phyloP scores from a whole-genome alignment of 1,140 invertebrate species.

The Rhizoglyphus robini region DNA sequence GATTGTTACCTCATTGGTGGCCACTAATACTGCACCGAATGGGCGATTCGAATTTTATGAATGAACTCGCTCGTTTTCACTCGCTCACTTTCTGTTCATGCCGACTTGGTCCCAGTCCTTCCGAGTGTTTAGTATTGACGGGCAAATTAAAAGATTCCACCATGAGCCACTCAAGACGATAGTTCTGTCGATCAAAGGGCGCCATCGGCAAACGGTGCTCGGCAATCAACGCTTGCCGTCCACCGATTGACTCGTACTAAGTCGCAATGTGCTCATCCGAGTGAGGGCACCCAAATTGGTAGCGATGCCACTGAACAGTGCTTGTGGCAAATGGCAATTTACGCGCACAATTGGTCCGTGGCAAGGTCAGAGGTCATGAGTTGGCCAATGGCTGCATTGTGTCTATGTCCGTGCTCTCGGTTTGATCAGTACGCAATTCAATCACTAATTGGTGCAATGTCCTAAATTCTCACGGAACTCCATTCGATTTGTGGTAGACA shows the following conservation, averaged over 20 bases:
- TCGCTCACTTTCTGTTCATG: not conserved
- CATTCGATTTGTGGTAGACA: not conserved
- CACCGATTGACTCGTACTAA: not conserved
- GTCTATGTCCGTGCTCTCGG: too few relatives aligned
- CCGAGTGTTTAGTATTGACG: not conserved
- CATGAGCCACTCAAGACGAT: not conserved
- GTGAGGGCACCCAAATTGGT: too few relatives aligned
- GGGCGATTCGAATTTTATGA: not conserved
- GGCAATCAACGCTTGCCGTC: not conserved
- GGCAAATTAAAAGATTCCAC: not conserved
- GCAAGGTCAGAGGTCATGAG: conserved; percentile 1
- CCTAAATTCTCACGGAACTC: conserved; percentile 8
- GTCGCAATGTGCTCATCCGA: too few relatives aligned
- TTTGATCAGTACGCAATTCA: not conserved
- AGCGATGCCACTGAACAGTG: too few relatives aligned
- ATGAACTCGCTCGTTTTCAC: not conserved
- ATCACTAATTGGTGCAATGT: not conserved
- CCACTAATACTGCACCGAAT: not conserved
- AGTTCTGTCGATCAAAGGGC: not conserved
- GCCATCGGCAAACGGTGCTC: not conserved
- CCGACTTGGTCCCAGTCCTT: too few relatives aligned
- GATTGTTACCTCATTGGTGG: conserved; percentile 12
- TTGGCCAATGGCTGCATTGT: not conserved
- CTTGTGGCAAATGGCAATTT: too few relatives aligned
- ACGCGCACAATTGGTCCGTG: not conserved